phyloP scores from a whole-genome alignment of 2,888 invertebrate genomes.

The Ochropleura leucogaster region DNA sequence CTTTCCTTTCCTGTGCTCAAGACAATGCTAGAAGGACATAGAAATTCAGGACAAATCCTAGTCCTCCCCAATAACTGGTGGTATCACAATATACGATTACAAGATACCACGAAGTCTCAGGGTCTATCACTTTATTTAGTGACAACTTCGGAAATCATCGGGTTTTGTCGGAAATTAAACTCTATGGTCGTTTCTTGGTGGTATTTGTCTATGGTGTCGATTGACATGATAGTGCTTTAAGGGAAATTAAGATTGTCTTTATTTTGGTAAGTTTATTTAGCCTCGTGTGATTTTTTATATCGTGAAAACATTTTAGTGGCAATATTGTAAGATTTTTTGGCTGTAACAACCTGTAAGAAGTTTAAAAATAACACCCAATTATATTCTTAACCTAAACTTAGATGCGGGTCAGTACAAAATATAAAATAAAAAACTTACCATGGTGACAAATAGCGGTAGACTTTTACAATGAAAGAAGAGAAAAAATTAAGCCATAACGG shows the following conservation, averaged over 20 bases:
- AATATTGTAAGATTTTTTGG: not conserved
- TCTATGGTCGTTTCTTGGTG: slow-evolving; percentile 49
- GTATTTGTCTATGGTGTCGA: slow-evolving; percentile 61
- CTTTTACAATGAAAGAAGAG: slow-evolving; percentile 4
- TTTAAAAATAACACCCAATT: not conserved
- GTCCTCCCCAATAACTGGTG: slow-evolving; percentile 40
- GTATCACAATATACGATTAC: slow-evolving; percentile 81
- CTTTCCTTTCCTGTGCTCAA: too few species aligned
- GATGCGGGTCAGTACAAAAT: slow-evolving; percentile 17
- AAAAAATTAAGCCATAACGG: slow-evolving; percentile 39
- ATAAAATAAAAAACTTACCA: slow-evolving; percentile 7
- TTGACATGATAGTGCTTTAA: slow-evolving; percentile 52
- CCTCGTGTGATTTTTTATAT: slow-evolving; percentile 25
- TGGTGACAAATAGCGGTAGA: slow-evolving; percentile 7
- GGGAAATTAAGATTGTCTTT: slow-evolving; percentile 50
- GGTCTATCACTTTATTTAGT: slow-evolving; percentile 75
- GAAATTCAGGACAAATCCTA: slow-evolving; percentile 34
- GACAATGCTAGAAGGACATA: too few species aligned
- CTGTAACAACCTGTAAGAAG: not conserved
- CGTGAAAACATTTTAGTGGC: not conserved
- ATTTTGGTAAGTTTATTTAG: slow-evolving; percentile 47
- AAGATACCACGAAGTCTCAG: slow-evolving; percentile 57
- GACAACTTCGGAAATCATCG: slow-evolving; percentile 64
- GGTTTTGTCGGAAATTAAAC: slow-evolving; percentile 52
- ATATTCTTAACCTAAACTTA: not conserved